Conservation (phyloP, 1,140 invertebrate genomes). For the Nebria ingens region DNA sequence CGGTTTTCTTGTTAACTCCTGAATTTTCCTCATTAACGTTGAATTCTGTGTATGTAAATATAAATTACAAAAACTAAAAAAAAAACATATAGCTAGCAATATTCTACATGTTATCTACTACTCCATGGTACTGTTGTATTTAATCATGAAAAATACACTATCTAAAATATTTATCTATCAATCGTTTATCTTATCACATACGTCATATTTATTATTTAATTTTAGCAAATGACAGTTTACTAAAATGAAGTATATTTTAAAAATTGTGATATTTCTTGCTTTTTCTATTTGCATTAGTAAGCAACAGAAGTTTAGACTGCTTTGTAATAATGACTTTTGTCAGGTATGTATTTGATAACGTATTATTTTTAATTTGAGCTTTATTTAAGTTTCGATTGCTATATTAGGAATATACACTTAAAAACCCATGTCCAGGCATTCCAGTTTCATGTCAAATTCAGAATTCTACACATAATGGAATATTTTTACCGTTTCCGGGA, state of each 20-base stretch:
- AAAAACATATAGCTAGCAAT: constrained; percentile 3
- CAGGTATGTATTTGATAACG: background rate
- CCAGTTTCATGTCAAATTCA: constrained; percentile 34
- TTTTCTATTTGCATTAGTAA: background rate
- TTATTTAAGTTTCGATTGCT: background rate
- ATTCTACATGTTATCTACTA: constrained; percentile 3
- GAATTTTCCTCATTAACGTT: constrained; percentile 2
- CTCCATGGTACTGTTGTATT: constrained; percentile 5
- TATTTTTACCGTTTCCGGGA: constrained; percentile 38
- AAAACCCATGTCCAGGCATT: constrained; percentile 25
- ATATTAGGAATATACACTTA: background rate
- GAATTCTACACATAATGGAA: constrained; percentile 39
- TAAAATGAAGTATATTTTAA: background rate
- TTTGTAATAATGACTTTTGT: background rate
- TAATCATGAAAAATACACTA: constrained; percentile 8
- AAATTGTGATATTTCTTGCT: background rate
- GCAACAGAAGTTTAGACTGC: background rate
- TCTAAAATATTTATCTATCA: constrained; percentile 6
- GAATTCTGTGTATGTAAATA: background rate
- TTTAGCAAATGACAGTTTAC: background rate
- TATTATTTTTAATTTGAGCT: background rate
- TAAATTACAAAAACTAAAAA: too few relatives aligned
- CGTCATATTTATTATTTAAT: constrained; percentile 1
- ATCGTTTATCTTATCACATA: constrained; percentile 1
- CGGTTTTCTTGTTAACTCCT: constrained; percentile 2